phyloP scores from a whole-genome alignment of 2,797 vertebrate genomes.

The Neosilurus mollespiculum region DNA sequence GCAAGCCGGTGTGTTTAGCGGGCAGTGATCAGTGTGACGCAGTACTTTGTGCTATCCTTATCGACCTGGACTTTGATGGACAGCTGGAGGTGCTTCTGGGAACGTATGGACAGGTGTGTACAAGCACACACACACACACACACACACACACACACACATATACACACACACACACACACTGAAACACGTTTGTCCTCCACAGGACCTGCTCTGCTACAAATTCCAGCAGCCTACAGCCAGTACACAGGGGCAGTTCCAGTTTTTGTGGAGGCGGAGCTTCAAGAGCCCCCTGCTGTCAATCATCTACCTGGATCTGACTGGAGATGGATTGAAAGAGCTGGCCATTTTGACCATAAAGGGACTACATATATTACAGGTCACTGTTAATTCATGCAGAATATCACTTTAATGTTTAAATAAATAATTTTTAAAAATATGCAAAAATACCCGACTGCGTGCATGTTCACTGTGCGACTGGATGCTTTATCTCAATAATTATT shows the following conservation, averaged over 20 bases:
- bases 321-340: constrained; percentile 83
- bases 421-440: neutral
- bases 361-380: constrained; percentile 87
- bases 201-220: constrained; percentile 92
- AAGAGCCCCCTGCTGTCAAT: constrained; percentile 85
- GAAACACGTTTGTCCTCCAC: neutral
- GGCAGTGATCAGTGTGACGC: constrained; percentile 87
- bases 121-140: constrained; percentile 11
- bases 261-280: constrained; percentile 85
- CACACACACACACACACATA: neutral
- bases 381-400: neutral
- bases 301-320: constrained; percentile 84
- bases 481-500: neutral
- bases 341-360: constrained; percentile 87
- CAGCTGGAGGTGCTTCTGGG: constrained; percentile 83
- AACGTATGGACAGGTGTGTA: constrained; percentile 85
- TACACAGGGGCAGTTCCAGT: constrained; percentile 66
- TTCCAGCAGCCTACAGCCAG: constrained; percentile 59
- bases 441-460: neutral
- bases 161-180: neutral
- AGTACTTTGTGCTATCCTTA: constrained; percentile 82
- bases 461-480: neutral
- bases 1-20: constrained; percentile 71
- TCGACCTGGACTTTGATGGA: constrained; percentile 85
- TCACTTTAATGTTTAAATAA: neutral